A percentile compares a stretch with the other conserved stretches of the same genome.
Evolutionary conservation across 2,113 vertebrate genomes (phyloP).

Genomic region (Bungarus multicinctus): DNA sequence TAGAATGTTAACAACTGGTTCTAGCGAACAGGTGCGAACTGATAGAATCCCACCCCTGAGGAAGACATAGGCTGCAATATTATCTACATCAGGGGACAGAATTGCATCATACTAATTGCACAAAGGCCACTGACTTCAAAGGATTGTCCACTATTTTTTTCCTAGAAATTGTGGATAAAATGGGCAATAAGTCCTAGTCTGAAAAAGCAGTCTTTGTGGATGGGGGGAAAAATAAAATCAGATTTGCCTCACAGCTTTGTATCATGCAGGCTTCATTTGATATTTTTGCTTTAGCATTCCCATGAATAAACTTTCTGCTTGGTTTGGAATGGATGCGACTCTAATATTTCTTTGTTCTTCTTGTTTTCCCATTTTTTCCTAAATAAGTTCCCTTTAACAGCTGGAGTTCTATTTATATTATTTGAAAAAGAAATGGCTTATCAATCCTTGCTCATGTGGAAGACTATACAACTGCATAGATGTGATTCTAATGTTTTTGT

Average conservation of each 20-base stretch:
- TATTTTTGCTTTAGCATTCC: neutral
- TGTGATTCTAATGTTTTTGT: neutral
- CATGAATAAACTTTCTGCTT: neutral
- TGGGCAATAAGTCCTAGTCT: neutral
- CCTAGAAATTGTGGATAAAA: neutral
- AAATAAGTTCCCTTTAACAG: neutral
- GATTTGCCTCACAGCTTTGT: neutral
- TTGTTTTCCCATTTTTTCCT: neutral
- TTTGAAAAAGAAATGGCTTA: neutral
- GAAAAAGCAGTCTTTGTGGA: neutral
- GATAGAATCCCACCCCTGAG: no score
- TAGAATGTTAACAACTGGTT: no score
- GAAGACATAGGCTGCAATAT: neutral
- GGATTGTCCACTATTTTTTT: neutral
- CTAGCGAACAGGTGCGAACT: no score
- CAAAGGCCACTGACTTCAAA: neutral
- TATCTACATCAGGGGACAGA: neutral
- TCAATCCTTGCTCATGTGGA: neutral
- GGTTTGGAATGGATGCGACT: neutral
- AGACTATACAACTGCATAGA: neutral
- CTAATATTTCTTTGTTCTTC: neutral
- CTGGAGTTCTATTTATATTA: neutral
- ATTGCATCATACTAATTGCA: neutral
- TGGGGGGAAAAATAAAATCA: neutral
- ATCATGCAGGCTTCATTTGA: neutral